Conservation (phyloP, 2,888 invertebrate species). For the Papilio demoleus region DNA sequence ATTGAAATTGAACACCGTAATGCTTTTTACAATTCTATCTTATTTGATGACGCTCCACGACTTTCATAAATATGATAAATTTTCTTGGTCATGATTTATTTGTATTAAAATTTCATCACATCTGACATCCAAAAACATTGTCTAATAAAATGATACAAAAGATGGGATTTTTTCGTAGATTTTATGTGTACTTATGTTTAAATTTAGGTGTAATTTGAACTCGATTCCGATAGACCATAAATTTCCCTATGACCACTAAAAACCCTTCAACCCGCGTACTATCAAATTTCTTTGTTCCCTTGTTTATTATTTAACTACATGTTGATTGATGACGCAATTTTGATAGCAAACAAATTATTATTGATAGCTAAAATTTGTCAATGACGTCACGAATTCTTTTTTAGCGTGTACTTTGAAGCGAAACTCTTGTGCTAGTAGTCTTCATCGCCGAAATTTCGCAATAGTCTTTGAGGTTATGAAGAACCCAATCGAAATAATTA, state of each 20-base stretch:
- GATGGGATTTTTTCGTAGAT: neutral
- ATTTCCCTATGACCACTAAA: slow-evolving; percentile 14
- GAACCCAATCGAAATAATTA: too few species aligned
- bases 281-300: slow-evolving; percentile 6
- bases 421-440: too few species aligned
- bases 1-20: slow-evolving; percentile 61
- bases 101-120: neutral
- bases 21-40: slow-evolving; percentile 53
- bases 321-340: neutral
- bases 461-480: too few species aligned
- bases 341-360: too few species aligned
- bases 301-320: neutral
- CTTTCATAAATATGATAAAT: slow-evolving; percentile 8
- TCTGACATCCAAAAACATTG: too few species aligned
- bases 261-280: neutral
- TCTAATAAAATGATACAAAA: too few species aligned
- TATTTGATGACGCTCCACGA: slow-evolving; percentile 45
- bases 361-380: too few species aligned
- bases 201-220: neutral
- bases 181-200: neutral
- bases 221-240: neutral
- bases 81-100: neutral
- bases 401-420: too few species aligned
- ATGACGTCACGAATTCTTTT: too few species aligned
- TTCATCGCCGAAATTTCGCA: too few species aligned